Evolutionary conservation across 2,888 invertebrate species (phyloP).

Genomic region (Dryobota labecula): DNA sequence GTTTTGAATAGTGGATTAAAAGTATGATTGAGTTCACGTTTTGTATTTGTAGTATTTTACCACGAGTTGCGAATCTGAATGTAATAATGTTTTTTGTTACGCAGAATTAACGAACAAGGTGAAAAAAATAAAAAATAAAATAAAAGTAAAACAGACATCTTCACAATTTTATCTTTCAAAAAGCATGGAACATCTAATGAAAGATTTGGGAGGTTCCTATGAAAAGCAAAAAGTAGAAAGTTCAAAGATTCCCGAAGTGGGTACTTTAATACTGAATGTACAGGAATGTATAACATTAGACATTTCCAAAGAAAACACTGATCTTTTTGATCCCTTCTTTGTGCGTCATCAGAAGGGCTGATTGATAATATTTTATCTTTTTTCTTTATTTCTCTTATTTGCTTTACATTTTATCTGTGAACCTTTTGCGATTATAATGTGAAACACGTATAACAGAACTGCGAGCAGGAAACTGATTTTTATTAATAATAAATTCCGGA

Average conservation of each 20-base stretch:
- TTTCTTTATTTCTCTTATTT: conserved; percentile 51
- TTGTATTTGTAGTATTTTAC: conserved; percentile 4
- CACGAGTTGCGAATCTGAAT: background rate
- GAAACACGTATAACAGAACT: conserved; percentile 30
- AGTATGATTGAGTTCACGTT: conserved; percentile 6
- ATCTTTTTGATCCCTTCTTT: conserved; percentile 64
- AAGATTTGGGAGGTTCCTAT: background rate
- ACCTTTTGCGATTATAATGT: conserved; percentile 34
- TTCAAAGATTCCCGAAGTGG: conserved; percentile 28
- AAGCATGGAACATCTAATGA: conserved; percentile 19
- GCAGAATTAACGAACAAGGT: background rate
- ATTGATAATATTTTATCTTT: conserved; percentile 53
- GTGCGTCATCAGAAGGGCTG: conserved; percentile 39
- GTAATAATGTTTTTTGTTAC: background rate
- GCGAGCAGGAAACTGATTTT: conserved; percentile 59
- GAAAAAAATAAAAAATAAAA: no score
- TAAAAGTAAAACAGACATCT: background rate
- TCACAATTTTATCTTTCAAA: background rate
- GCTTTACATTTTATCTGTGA: conserved; percentile 43
- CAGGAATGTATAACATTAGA: conserved; percentile 53
- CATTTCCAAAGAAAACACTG: conserved; percentile 68
- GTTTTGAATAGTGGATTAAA: conserved; percentile 13
- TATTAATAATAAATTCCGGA: conserved; percentile 52
- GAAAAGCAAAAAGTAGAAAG: conserved; percentile 10
- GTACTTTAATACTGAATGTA: conserved; percentile 29